phyloP scores from a whole-genome alignment of 2,113 vertebrate genomes.

The Theristicus caerulescens region DNA sequence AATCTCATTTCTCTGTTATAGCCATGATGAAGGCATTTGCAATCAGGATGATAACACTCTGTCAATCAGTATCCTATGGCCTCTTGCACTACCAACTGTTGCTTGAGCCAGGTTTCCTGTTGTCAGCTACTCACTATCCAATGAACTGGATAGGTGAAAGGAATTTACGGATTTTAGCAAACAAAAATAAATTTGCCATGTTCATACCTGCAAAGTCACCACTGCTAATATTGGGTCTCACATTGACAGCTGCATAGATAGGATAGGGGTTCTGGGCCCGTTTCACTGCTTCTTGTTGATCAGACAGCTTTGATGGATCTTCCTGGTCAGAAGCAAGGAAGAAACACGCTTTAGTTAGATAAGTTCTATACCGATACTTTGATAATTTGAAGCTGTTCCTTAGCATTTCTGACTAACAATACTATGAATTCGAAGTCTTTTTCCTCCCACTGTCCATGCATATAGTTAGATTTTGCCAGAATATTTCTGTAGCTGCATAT shows the following conservation, averaged over 20 bases:
- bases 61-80: neutral
- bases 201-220: slow-evolving; percentile 76
- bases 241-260: slow-evolving; percentile 78
- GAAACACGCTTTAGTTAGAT: neutral
- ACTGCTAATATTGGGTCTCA: slow-evolving; percentile 63
- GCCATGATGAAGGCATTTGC: neutral
- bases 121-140: neutral
- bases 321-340: slow-evolving; percentile 60
- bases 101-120: neutral
- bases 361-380: neutral
- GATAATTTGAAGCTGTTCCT: neutral
- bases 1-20: neutral
- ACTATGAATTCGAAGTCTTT: neutral
- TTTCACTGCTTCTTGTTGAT: slow-evolving; percentile 74
- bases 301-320: slow-evolving; percentile 77
- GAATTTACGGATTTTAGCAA: neutral
- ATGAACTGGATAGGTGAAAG: neutral
- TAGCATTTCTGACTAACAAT: neutral
- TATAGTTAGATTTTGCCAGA: neutral
- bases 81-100: neutral
- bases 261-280: slow-evolving; percentile 81
- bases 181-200: neutral
- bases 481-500: neutral
- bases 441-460: neutral
- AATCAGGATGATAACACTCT: neutral